A percentile compares a stretch with the other conserved stretches of the same genome.
Conservation (phyloP, 2,888 invertebrate species). For the Actias luna region DNA sequence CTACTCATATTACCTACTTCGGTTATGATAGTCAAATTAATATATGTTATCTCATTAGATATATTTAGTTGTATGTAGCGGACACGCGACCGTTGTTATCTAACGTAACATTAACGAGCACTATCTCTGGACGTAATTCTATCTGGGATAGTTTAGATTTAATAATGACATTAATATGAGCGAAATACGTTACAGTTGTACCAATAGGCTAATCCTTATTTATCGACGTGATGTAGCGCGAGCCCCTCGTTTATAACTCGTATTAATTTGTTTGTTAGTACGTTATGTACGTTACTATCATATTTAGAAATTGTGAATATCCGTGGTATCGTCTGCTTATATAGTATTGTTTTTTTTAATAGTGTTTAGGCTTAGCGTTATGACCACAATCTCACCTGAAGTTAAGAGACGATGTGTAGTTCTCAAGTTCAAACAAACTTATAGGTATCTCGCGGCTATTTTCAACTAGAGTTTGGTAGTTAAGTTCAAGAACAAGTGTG, state of each 20-base stretch:
- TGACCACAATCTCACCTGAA: too few species aligned
- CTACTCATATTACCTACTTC: too few species aligned
- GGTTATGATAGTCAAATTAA: slow-evolving; percentile 19
- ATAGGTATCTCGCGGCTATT: too few species aligned
- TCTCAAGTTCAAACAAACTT: too few species aligned
- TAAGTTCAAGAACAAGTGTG: too few species aligned
- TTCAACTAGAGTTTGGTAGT: too few species aligned
- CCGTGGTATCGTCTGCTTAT: slow-evolving; percentile 43
- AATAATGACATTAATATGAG: slow-evolving; percentile 48
- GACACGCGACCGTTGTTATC: slow-evolving; percentile 28
- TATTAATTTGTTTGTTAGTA: slow-evolving; percentile 46
- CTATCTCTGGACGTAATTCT: slow-evolving; percentile 35
- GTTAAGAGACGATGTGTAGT: too few species aligned
- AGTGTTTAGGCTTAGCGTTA: too few species aligned
- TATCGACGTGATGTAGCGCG: slow-evolving; percentile 54
- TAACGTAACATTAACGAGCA: slow-evolving; percentile 31
- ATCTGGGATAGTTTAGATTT: slow-evolving; percentile 46
- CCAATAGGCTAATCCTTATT: slow-evolving; percentile 58
- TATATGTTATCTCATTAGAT: slow-evolving; percentile 38
- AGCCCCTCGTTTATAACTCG: slow-evolving; percentile 37
- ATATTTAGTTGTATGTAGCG: background rate
- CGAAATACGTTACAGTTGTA: slow-evolving; percentile 55
- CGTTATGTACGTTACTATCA: slow-evolving; percentile 39
- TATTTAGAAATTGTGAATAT: slow-evolving; percentile 51
- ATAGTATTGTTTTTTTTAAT: slow-evolving; percentile 19